Evolutionary conservation across 2,797 vertebrate species (phyloP).

Genomic region (Apogon hyalosoma): DNA sequence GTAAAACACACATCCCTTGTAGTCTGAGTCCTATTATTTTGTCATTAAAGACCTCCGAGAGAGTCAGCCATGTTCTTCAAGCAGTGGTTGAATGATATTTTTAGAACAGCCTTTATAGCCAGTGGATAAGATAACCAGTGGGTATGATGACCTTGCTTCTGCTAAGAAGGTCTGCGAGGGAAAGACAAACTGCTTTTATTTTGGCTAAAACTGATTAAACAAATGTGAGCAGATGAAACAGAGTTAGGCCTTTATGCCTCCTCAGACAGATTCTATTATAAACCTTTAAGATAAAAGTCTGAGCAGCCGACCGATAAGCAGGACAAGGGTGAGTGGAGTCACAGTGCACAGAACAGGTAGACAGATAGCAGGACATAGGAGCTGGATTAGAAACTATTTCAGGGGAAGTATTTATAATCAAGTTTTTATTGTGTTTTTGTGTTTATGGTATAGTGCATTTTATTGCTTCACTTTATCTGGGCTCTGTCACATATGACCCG

Average conservation of each 20-base stretch:
- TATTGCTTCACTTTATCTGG: slow-evolving; percentile 1
- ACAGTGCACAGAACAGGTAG: background rate
- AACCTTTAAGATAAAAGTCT: slow-evolving; percentile 38
- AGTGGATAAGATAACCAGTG: slow-evolving; percentile 44
- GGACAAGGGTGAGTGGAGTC: slow-evolving; percentile 28
- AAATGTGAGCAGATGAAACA: slow-evolving; percentile 22
- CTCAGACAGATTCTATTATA: slow-evolving; percentile 31
- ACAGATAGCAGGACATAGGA: slow-evolving; percentile 15
- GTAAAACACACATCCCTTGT: slow-evolving; percentile 45
- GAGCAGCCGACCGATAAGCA: slow-evolving; percentile 37
- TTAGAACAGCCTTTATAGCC: slow-evolving; percentile 35
- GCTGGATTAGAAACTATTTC: slow-evolving; percentile 1
- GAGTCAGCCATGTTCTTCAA: slow-evolving; percentile 35
- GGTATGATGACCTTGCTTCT: slow-evolving; percentile 52
- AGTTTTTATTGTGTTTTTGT: slow-evolving; percentile 18
- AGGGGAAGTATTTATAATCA: slow-evolving; percentile 12
- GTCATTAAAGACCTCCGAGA: slow-evolving; percentile 65
- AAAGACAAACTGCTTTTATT: slow-evolving; percentile 18
- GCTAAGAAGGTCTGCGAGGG: slow-evolving; percentile 22
- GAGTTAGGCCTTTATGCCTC: slow-evolving; percentile 15
- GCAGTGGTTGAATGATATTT: slow-evolving; percentile 52
- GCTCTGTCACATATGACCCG: slow-evolving; percentile 18
- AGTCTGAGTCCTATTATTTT: slow-evolving; percentile 61
- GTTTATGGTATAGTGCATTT: background rate
- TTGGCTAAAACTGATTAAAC: slow-evolving; percentile 41